Percentiles rank a stretch among this genome's conserved stretches.
phyloP scores from a whole-genome alignment of 2,888 invertebrate species.

The Dynastes hyllus region DNA sequence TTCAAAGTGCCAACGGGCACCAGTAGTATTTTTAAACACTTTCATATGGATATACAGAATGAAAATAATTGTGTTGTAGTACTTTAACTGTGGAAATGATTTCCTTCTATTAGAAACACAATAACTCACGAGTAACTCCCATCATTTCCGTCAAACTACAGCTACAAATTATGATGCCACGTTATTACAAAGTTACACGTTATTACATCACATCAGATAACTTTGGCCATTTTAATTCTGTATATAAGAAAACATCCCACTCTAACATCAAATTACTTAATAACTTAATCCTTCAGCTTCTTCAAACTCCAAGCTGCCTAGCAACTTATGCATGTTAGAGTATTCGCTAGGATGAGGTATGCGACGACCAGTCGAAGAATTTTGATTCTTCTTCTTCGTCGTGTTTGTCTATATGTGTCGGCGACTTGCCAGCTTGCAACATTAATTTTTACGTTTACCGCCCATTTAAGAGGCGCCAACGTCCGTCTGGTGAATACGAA shows the following conservation, averaged over 20 bases:
- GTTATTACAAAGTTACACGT: no score
- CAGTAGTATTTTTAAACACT: no score
- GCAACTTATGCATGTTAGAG: background rate
- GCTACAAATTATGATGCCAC: no score
- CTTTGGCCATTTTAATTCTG: background rate
- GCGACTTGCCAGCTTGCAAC: slow-evolving; percentile 38
- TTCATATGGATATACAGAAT: no score
- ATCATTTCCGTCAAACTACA: no score
- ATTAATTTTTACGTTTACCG: slow-evolving; percentile 42
- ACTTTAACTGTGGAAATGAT: no score
- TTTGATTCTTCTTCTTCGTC: slow-evolving; percentile 12
- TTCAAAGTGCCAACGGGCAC: no score
- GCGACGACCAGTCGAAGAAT: slow-evolving; percentile 6
- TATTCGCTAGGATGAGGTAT: background rate
- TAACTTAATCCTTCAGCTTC: background rate
- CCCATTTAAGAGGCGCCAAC: slow-evolving; percentile 40
- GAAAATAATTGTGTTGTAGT: no score
- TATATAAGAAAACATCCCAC: background rate
- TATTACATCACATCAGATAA: background rate
- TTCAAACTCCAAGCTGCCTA: background rate
- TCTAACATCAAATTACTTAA: background rate
- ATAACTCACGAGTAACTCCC: no score
- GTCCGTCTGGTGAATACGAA: slow-evolving; percentile 25
- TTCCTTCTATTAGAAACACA: no score
- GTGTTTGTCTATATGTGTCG: slow-evolving; percentile 4